Evolutionary conservation across 2,113 vertebrate species (phyloP).

Genomic region (Potamarius usumacintae): DNA sequence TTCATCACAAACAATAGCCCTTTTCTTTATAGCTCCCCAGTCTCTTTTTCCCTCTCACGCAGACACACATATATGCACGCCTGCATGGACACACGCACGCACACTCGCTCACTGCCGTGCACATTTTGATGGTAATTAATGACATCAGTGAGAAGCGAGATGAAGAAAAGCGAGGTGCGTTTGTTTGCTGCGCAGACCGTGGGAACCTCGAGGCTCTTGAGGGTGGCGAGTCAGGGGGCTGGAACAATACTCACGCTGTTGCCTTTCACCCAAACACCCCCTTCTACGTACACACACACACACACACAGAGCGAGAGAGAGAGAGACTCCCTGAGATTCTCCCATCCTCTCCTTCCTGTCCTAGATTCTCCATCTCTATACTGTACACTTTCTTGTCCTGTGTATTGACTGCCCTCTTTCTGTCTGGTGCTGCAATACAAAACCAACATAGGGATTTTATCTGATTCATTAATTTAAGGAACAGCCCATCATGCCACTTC

Average conservation of each 20-base stretch:
- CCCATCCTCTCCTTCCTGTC: constrained; percentile 51
- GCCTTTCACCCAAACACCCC: constrained; percentile 77
- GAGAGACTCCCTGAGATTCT: constrained; percentile 55
- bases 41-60: constrained; percentile 45
- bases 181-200: constrained; percentile 80
- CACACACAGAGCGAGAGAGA: too few relatives aligned
- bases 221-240: constrained; percentile 76
- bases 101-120: constrained; percentile 70
- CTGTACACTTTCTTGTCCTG: constrained; percentile 47
- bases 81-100: constrained; percentile 44
- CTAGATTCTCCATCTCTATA: constrained; percentile 52
- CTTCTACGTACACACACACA: constrained; percentile 64
- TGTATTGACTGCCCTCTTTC: constrained; percentile 68
- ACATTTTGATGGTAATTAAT: constrained; percentile 85
- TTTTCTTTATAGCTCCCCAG: constrained; percentile 64
- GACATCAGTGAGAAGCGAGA: constrained; percentile 73
- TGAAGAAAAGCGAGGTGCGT: constrained; percentile 57
- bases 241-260: constrained; percentile 77
- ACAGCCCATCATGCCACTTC: not conserved
- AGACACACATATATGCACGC: constrained; percentile 35
- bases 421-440: constrained; percentile 46
- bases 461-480: not conserved
- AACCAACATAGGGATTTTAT: not conserved
- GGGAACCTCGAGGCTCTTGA: constrained; percentile 77
- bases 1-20: constrained; percentile 77